Conservation (phyloP, 2,113 vertebrate species). For the Epinephelus moara region DNA sequence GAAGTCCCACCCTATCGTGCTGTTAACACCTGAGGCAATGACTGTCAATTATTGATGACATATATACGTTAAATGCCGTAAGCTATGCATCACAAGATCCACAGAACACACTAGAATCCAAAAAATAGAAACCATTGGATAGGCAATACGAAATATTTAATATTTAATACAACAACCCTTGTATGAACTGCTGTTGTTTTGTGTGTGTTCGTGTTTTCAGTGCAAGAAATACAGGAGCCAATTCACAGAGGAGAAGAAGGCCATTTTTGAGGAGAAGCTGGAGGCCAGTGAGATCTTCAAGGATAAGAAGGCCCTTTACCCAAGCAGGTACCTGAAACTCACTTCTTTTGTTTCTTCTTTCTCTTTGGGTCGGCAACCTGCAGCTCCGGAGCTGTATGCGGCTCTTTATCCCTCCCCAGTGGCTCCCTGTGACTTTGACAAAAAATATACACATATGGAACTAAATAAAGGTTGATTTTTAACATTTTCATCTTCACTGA, state of each 20-base stretch:
- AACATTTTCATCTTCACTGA: too few relatives aligned
- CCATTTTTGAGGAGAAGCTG: constrained; percentile 96
- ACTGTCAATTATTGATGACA: not conserved
- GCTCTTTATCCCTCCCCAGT: too few relatives aligned
- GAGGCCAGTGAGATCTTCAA: constrained; percentile 98
- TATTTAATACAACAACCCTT: not conserved
- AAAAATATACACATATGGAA: too few relatives aligned
- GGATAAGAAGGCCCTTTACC: constrained; percentile 97
- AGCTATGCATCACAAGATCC: too few relatives aligned
- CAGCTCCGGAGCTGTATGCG: too few relatives aligned
- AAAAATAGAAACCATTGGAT: not conserved
- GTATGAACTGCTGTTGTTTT: not conserved
- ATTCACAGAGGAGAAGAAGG: constrained; percentile 96
- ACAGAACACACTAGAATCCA: not conserved
- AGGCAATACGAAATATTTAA: not conserved
- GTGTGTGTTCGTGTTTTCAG: constrained; percentile 73
- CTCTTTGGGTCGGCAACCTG: too few relatives aligned
- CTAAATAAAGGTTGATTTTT: too few relatives aligned
- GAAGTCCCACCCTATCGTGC: too few relatives aligned
- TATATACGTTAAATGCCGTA: not conserved
- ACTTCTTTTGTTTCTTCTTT: not conserved
- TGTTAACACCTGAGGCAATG: not conserved
- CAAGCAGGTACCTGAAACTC: constrained; percentile 87
- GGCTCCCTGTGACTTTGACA: too few relatives aligned
- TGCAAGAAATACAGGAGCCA: constrained; percentile 97